Evolutionary conservation across 2,113 vertebrate species (phyloP).

Genomic region (Okapia johnstoni): DNA sequence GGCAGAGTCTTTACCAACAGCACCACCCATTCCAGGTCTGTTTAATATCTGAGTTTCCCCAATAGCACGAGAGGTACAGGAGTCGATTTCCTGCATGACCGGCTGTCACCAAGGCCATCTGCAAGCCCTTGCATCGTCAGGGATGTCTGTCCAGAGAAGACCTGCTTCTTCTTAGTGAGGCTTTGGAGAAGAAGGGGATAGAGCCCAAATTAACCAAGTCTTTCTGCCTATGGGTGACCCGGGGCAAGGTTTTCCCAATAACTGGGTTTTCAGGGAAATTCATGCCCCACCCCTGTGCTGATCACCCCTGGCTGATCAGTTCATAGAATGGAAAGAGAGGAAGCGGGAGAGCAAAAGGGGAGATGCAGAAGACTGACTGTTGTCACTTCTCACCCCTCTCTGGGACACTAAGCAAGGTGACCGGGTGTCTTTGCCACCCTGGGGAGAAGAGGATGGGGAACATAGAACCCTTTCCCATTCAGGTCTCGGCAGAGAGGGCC

Average conservation of each 20-base stretch:
- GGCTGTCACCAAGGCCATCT: neutral
- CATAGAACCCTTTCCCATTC: neutral
- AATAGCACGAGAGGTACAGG: fast-evolving
- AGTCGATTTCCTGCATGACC: neutral
- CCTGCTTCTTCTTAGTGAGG: neutral
- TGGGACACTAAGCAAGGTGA: neutral
- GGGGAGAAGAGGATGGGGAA: neutral
- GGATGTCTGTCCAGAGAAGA: neutral
- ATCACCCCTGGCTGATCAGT: neutral
- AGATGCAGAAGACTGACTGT: neutral
- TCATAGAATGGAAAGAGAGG: neutral
- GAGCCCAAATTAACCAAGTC: neutral
- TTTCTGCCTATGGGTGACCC: neutral
- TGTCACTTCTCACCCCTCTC: neutral
- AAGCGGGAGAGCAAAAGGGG: neutral
- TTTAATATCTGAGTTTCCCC: neutral
- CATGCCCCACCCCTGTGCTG: neutral
- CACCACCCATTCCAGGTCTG: neutral
- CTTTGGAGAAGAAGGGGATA: neutral
- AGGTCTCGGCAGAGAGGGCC: neutral
- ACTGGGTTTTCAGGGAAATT: neutral
- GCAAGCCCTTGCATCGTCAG: neutral
- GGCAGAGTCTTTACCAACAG: neutral
- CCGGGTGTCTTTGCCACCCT: neutral
- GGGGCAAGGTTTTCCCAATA: neutral